Evolutionary conservation across 2,113 vertebrate genomes (phyloP), one percentile per base, ranked within the genome.

Genomic region (Mormoops blainvillei): DNA sequence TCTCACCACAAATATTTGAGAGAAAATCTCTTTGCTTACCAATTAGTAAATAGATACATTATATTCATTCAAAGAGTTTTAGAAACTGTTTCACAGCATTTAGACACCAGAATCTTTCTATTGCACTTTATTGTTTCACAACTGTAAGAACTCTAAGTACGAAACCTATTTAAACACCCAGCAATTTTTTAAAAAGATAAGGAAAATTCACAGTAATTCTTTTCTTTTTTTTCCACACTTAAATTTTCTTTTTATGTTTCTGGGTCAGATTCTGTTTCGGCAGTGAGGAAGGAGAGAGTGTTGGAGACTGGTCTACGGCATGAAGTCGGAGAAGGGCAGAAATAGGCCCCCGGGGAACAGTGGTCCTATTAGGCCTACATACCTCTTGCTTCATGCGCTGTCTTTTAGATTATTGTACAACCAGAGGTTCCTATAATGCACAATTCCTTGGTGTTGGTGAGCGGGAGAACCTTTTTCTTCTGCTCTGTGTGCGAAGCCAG

Each of bases 291-390:
- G 38, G 38, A 70, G 38, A 48, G 7, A 67, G 24, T 13, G 26
- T 11, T 63, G 41, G 20, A 33, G 3, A 24, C 20, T 3, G 10
- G 3, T 7, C 28, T 24, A 15, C 26, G 4, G 3, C 4, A 5
- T 20, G 52, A 38, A 0, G 58, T 38, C 36, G 20, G 24, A 7
- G 31, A 68, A 52, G 19, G 81, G n/a, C 18, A n/a, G 38, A 38
- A 82, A 45, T 0, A 31, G 14, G 36, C 3, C 45, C 7, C 12
- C 24, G 14, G 12, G 5, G 7, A 16, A 1, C 45, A 41, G 36
- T 0, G 5, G 38, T 24, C 12, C n/a, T 15, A 18, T 22, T 18
- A 26, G 19, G 48, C 18, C 50, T 54, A 33, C 22, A 5, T 4
- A 36, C 14, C 6, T 81, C 73, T 70, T 26, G 1, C n/a, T 76